phyloP scores from a whole-genome alignment of 1,140 invertebrate species.

The Pissodes strobi region DNA sequence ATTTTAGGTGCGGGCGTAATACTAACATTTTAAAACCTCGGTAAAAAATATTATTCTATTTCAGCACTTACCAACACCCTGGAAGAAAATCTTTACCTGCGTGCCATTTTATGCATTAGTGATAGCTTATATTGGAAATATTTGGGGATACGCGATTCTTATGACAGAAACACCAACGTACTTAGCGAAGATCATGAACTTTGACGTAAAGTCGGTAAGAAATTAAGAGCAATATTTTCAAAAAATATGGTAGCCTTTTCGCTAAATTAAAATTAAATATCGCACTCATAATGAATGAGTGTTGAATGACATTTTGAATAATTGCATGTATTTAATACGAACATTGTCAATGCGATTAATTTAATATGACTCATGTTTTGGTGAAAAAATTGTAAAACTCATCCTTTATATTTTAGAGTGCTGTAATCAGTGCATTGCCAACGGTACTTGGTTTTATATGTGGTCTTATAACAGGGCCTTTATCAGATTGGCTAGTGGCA shows the following conservation, averaged over 20 bases:
- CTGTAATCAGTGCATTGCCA: constrained; percentile 74
- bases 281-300: too few relatives aligned
- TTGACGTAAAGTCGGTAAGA: constrained; percentile 66
- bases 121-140: constrained; percentile 83
- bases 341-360: too few relatives aligned
- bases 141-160: constrained; percentile 92
- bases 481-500: constrained; percentile 65
- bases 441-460: constrained; percentile 73
- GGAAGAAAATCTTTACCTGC: constrained; percentile 24
- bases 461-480: constrained; percentile 66
- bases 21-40: too few relatives aligned
- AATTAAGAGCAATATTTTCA: too few relatives aligned
- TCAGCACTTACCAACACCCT: constrained; percentile 13
- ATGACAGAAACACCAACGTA: constrained; percentile 90
- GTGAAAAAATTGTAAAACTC: too few relatives aligned
- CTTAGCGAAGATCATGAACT: constrained; percentile 62
- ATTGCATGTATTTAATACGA: too few relatives aligned
- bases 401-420: constrained; percentile 74
- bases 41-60: too few relatives aligned
- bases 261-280: too few relatives aligned
- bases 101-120: constrained; percentile 15
- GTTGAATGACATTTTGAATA: too few relatives aligned
- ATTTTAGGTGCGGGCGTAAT: too few relatives aligned
- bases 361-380: too few relatives aligned
- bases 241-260: too few relatives aligned